Evolutionary conservation across 2,113 vertebrate genomes (phyloP).

Genomic region (Uria lomvia): DNA sequence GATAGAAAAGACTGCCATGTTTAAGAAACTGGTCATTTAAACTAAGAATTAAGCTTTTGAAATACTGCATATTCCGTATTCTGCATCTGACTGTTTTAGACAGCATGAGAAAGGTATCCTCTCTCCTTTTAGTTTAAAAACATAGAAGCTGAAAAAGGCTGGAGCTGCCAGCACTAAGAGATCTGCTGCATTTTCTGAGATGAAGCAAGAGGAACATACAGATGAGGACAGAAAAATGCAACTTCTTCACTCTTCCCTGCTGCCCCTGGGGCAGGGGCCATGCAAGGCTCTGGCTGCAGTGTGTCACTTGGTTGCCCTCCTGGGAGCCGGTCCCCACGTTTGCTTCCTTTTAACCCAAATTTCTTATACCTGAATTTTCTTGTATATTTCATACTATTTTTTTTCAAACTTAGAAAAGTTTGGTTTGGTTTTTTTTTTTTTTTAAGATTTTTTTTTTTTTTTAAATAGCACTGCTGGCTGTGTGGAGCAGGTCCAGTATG

Average conservation of each 20-base stretch:
- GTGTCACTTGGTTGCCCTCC: not conserved
- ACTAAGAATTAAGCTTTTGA: not conserved
- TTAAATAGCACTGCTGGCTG: not conserved
- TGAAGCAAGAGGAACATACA: not conserved
- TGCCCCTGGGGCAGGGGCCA: not conserved
- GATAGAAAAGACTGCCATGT: not conserved
- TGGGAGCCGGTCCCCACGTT: fast-evolving
- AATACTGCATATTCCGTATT: not conserved
- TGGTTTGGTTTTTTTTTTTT: not conserved
- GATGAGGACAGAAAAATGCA: not conserved
- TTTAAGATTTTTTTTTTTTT: not conserved
- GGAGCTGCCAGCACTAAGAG: not conserved
- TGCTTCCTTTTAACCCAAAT: not conserved
- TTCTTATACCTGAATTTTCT: not conserved
- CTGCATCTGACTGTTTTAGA: not conserved
- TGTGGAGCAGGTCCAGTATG: not conserved
- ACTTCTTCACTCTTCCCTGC: not conserved
- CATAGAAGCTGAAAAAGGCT: not conserved
- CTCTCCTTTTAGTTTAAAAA: not conserved
- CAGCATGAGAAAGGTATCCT: not conserved
- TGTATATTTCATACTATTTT: not conserved
- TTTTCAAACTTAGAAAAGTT: not conserved
- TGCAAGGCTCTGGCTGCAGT: not conserved
- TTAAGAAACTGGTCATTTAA: not conserved
- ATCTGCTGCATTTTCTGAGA: not conserved